Evolutionary conservation across 2,113 vertebrate species (phyloP).

Genomic region (Nesospiza acunhae): DNA sequence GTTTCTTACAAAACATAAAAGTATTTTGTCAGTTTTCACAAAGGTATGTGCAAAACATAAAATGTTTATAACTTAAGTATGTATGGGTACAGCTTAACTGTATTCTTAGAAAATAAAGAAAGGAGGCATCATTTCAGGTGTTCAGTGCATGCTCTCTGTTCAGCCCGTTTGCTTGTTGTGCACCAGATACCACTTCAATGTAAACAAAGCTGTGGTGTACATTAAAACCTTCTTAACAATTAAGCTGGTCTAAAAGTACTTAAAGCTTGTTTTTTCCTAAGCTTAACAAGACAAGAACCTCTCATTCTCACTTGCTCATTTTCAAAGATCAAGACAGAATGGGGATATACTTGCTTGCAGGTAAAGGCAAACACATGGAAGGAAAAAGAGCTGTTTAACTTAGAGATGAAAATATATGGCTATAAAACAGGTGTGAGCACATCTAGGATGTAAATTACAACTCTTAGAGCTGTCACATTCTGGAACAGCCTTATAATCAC

Average conservation of each 20-base stretch:
- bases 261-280: conserved; percentile 32
- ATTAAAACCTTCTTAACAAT: conserved; percentile 14
- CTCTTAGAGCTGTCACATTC: background rate
- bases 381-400: background rate
- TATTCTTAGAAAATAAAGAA: background rate
- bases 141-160: background rate
- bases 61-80: background rate
- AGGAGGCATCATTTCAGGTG: background rate
- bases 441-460: background rate
- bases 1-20: background rate
- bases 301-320: conserved; percentile 7
- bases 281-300: conserved; percentile 9
- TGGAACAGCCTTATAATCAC: background rate
- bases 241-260: background rate
- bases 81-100: background rate
- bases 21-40: background rate
- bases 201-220: background rate
- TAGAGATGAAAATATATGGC: conserved; percentile 9
- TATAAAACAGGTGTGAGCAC: background rate
- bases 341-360: background rate
- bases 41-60: background rate
- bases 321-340: conserved; percentile 12
- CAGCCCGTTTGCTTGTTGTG: background rate
- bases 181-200: background rate
- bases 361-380: conserved; percentile 4